A percentile compares a stretch with the other conserved stretches of the same genome.
Evolutionary conservation across 2,797 vertebrate genomes (phyloP).

Genomic region (Phyllotis vaccarum): DNA sequence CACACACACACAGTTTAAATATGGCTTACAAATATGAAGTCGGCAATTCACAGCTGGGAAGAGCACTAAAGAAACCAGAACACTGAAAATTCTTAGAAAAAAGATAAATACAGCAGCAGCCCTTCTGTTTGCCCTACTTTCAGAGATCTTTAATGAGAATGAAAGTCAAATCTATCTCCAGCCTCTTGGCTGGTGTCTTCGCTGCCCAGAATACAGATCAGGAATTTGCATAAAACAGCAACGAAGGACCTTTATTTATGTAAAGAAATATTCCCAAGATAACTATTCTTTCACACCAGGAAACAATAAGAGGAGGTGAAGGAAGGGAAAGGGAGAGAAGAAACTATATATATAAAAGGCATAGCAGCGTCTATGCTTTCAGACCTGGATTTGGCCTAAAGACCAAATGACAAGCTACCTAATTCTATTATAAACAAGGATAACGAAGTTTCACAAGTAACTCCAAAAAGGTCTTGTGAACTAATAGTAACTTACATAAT

Average conservation of each 20-base stretch:
- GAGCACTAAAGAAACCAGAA: slow-evolving; percentile 39
- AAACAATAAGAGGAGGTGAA: not conserved
- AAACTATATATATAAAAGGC: slow-evolving; percentile 93
- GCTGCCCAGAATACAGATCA: slow-evolving; percentile 86
- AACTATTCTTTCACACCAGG: slow-evolving; percentile 91
- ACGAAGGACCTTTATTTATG: slow-evolving; percentile 93
- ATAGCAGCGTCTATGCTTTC: slow-evolving; percentile 96
- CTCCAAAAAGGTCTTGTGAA: slow-evolving; percentile 95
- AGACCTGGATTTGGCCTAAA: slow-evolving; percentile 96
- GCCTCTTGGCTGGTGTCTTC: not conserved
- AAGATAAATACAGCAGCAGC: not conserved
- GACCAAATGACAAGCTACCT: slow-evolving; percentile 98
- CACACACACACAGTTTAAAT: not conserved
- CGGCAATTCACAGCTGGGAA: not conserved
- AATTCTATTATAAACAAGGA: slow-evolving; percentile 99
- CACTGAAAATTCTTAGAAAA: slow-evolving; percentile 23
- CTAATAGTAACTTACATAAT: slow-evolving; percentile 95
- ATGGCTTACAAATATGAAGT: not conserved
- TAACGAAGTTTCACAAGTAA: slow-evolving; percentile 90
- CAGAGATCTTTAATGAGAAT: not conserved
- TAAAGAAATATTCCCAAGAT: not conserved
- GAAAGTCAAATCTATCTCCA: slow-evolving; percentile 6
- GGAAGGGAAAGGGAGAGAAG: not conserved
- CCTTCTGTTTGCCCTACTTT: not conserved
- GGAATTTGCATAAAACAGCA: slow-evolving; percentile 86